A percentile compares a stretch with the other conserved stretches of the same genome.
Conservation (phyloP, 2,797 vertebrate species). For the Nyctalus aviator region DNA sequence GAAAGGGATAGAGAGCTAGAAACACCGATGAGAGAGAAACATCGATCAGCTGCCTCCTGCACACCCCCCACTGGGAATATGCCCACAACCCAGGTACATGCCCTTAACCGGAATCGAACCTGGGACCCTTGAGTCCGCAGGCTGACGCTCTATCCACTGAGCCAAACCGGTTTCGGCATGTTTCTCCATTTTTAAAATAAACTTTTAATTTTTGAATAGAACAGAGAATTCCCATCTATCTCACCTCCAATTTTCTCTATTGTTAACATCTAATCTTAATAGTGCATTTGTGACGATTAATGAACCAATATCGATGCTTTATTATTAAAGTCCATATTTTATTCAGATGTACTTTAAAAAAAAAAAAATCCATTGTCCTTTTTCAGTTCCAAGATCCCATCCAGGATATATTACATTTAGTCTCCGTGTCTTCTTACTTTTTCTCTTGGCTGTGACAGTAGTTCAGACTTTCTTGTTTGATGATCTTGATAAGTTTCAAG, state of each 20-base stretch:
- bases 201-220: slow-evolving; percentile 17
- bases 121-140: no score
- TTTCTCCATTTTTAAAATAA: neutral
- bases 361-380: neutral
- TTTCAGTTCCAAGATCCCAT: neutral
- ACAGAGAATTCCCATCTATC: neutral
- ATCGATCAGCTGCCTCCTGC: no score
- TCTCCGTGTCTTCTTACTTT: neutral
- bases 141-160: no score
- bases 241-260: neutral
- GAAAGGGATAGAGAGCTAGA: no score
- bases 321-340: neutral
- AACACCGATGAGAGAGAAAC: no score
- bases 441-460: neutral
- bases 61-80: no score
- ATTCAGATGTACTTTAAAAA: neutral
- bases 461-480: neutral
- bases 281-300: neutral
- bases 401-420: neutral
- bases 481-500: neutral
- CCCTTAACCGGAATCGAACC: no score
- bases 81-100: no score
- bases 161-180: no score
- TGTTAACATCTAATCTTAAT: neutral
- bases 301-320: neutral